Evolutionary conservation across 2,113 vertebrate genomes (phyloP).

Genomic region (Mungos mungo): DNA sequence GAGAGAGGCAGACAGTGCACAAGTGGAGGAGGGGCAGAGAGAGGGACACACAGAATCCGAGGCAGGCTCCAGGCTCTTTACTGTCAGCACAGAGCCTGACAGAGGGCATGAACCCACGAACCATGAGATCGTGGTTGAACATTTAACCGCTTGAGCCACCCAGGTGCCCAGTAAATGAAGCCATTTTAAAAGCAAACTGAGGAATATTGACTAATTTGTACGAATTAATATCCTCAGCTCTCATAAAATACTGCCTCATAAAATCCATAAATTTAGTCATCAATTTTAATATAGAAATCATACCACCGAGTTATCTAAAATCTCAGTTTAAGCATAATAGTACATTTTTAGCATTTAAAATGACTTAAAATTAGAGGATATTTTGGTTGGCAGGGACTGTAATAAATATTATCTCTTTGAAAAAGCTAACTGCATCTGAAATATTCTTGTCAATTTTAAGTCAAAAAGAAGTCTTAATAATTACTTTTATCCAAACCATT

Average conservation of each 20-base stretch:
- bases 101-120: too few species aligned
- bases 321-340: slow-evolving; percentile 1
- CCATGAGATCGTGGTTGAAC: too few species aligned
- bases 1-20: too few species aligned
- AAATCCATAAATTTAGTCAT: not conserved
- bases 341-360: slow-evolving; percentile 17
- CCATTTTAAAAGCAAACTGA: slow-evolving; percentile 13
- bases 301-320: not conserved
- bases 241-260: not conserved
- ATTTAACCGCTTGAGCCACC: too few species aligned
- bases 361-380: slow-evolving; percentile 11
- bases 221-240: not conserved
- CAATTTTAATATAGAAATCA: slow-evolving; percentile 19
- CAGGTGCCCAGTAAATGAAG: not conserved
- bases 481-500: not conserved
- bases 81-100: too few species aligned
- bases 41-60: too few species aligned
- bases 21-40: too few species aligned
- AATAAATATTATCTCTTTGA: not conserved
- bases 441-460: not conserved
- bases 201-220: not conserved
- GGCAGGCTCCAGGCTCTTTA: too few species aligned
- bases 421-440: slow-evolving; percentile 9
- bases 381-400: not conserved
- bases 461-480: not conserved